Conservation (phyloP, 2,113 vertebrate genomes). For the Mohoua ochrocephala region DNA sequence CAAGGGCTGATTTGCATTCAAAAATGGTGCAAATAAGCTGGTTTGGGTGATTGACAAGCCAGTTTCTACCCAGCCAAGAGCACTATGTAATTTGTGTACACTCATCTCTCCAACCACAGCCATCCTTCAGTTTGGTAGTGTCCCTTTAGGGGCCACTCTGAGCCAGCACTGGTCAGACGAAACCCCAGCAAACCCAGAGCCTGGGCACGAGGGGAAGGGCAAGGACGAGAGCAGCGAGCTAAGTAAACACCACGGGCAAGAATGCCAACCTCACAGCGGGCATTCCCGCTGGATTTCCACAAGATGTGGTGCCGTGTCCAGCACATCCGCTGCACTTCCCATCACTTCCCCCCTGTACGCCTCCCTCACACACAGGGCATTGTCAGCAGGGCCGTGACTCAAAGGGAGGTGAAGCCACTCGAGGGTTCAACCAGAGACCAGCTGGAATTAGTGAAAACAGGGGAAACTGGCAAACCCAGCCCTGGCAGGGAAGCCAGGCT, state of each 20-base stretch:
- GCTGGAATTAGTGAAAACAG: not conserved
- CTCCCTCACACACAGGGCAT: not conserved
- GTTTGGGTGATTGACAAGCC: not conserved
- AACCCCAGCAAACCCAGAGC: not conserved
- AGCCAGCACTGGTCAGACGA: not conserved
- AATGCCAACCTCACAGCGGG: not conserved
- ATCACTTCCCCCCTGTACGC: not conserved
- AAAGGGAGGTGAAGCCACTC: not conserved
- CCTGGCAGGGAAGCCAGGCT: not conserved
- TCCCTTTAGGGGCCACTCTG: not conserved
- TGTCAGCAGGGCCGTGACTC: not conserved
- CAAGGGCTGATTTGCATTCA: not conserved
- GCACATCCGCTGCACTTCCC: not conserved
- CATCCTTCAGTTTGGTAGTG: not conserved
- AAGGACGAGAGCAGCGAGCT: not conserved
- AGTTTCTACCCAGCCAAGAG: not conserved
- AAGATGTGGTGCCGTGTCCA: not conserved
- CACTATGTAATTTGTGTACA: not conserved
- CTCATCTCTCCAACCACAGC: constrained; percentile 7
- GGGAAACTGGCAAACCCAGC: not conserved
- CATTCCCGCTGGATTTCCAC: not conserved
- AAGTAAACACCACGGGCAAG: not conserved
- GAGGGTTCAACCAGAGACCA: not conserved
- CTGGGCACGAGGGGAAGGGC: not conserved
- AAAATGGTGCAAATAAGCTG: not conserved